Evolutionary conservation across 2,888 invertebrate genomes (phyloP).

Genomic region (Caenorhabditis becei): DNA sequence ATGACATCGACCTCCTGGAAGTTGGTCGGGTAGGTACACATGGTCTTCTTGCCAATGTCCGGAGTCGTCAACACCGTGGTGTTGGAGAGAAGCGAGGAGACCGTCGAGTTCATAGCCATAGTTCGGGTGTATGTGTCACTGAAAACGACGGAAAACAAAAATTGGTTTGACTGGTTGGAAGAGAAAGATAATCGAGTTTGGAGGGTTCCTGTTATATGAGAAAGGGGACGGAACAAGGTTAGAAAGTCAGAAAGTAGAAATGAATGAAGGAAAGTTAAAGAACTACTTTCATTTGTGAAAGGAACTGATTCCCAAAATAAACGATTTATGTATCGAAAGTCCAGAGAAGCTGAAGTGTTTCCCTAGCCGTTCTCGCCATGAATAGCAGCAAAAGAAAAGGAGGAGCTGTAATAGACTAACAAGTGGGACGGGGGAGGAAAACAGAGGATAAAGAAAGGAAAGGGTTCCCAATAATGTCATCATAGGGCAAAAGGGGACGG

Average conservation of each 20-base stretch:
- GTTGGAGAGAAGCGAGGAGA: conserved; percentile 18
- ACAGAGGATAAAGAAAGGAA: background rate
- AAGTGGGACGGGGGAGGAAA: conserved; percentile 8
- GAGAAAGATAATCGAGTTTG: conserved; percentile 50
- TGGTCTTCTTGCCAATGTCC: background rate
- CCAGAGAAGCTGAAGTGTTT: background rate
- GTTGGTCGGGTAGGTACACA: conserved; percentile 33
- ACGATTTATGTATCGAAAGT: background rate
- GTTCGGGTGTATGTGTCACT: conserved; percentile 36
- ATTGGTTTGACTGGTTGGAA: conserved; percentile 31
- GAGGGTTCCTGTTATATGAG: background rate
- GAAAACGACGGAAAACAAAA: conserved; percentile 21
- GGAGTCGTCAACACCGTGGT: conserved; percentile 7
- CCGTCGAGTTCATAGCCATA: conserved; percentile 49
- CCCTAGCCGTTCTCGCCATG: background rate
- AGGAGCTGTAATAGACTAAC: conserved; percentile 10
- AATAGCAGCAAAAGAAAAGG: background rate
- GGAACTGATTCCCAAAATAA: background rate
- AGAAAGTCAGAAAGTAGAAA: conserved; percentile 3
- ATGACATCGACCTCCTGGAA: conserved; percentile 55
- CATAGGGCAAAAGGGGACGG: conserved; percentile 2
- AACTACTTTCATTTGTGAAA: background rate
- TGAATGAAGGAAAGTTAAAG: background rate
- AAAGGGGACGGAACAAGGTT: background rate
- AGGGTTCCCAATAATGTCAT: conserved; percentile 20